phyloP scores from a whole-genome alignment of 2,888 invertebrate species.

The Hartigia nigra region DNA sequence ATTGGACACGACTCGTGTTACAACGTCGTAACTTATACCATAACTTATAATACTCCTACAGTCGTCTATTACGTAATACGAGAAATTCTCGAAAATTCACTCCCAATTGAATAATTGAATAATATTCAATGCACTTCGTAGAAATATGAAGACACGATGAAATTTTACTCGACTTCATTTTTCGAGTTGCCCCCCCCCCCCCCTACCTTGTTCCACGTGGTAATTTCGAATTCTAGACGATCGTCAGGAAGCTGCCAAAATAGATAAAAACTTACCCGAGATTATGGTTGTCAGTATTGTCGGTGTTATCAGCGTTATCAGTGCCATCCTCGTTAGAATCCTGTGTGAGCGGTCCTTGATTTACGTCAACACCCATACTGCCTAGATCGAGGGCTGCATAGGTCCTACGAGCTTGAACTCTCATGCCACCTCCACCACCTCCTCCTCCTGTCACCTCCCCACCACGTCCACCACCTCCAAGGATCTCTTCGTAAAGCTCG shows the following conservation, averaged over 20 bases:
- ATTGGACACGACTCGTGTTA: neutral
- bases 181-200: neutral
- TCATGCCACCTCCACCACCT: constrained; percentile 66
- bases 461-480: constrained; percentile 64
- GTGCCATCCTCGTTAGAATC: constrained; percentile 62
- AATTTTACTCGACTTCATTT: neutral
- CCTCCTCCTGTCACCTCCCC: constrained; percentile 68
- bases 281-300: constrained; percentile 66
- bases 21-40: neutral
- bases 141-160: neutral
- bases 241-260: neutral
- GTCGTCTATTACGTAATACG: neutral
- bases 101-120: neutral
- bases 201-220: neutral
- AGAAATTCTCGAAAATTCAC: neutral
- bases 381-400: constrained; percentile 77
- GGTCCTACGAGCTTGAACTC: constrained; percentile 68
- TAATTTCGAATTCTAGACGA: neutral
- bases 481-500: constrained; percentile 75
- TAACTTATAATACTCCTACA: neutral
- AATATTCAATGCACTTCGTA: neutral
- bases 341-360: constrained; percentile 70
- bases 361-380: constrained; percentile 79
- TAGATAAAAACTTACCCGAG: constrained; percentile 67
- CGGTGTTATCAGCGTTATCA: constrained; percentile 62